Evolutionary conservation across 2,888 invertebrate genomes (phyloP).

Genomic region (Agriopis aurantiaria): DNA sequence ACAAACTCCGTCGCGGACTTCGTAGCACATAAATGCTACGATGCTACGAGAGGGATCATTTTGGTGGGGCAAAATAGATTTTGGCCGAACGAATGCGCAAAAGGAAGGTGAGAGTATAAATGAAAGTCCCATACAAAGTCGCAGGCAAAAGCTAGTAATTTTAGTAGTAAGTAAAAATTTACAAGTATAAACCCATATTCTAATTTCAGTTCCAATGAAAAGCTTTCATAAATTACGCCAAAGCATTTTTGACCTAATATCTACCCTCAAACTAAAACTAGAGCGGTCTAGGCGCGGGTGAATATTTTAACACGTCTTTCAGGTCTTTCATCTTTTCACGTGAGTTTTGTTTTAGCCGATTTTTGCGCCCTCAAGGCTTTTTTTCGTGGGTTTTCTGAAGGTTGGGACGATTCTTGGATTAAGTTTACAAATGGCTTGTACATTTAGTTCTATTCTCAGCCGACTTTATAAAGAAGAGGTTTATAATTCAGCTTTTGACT

Average conservation of each 20-base stretch:
- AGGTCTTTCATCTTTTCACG: slow-evolving; percentile 24
- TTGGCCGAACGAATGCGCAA: no score
- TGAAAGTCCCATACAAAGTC: no score
- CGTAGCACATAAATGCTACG: no score
- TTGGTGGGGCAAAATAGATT: no score
- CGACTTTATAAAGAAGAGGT: background rate
- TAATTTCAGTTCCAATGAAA: no score
- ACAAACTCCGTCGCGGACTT: no score
- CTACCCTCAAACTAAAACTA: slow-evolving; percentile 1
- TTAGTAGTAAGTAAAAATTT: no score
- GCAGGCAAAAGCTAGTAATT: no score
- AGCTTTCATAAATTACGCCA: background rate
- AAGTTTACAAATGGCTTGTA: background rate
- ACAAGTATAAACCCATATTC: no score
- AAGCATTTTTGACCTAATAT: background rate
- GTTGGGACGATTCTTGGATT: background rate
- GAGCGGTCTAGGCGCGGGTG: slow-evolving; percentile 9
- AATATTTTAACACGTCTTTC: slow-evolving; percentile 23
- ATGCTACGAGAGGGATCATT: no score
- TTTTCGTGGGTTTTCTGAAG: slow-evolving; percentile 3
- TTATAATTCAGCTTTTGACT: background rate
- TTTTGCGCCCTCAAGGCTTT: slow-evolving; percentile 24
- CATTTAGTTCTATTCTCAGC: background rate
- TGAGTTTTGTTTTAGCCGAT: slow-evolving; percentile 25
- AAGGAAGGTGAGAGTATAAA: no score